A percentile compares a stretch with the other conserved stretches of the same genome.
Evolutionary conservation across 2,888 invertebrate genomes (phyloP).

Genomic region (Pyrocoelia pectoralis): DNA sequence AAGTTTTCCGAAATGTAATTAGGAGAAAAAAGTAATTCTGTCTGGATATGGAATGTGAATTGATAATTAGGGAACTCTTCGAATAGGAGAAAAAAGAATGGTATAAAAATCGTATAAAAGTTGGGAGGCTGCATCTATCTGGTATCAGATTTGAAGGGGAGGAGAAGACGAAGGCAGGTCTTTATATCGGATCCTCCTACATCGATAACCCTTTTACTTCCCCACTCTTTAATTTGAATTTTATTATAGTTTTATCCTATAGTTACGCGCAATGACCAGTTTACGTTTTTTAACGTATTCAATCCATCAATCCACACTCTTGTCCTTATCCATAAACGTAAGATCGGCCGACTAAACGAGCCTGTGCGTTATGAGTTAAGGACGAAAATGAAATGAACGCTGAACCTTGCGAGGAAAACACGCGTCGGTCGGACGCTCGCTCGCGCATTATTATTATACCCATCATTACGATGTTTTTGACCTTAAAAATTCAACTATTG

Average conservation of each 20-base stretch:
- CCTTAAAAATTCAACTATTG: constrained; percentile 22
- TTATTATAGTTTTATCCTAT: constrained; percentile 56
- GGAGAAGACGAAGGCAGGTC: constrained; percentile 55
- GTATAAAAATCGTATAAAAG: constrained; percentile 44
- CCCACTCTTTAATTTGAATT: constrained; percentile 51
- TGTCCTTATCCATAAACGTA: constrained; percentile 17
- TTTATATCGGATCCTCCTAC: constrained; percentile 56
- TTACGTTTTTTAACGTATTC: constrained; percentile 32
- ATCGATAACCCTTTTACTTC: constrained; percentile 50
- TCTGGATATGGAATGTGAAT: constrained; percentile 19
- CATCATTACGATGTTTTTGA: constrained; percentile 31
- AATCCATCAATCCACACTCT: no score
- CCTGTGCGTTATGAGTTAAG: background rate
- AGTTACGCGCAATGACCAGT: constrained; percentile 45
- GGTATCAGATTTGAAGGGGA: constrained; percentile 45
- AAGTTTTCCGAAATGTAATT: no score
- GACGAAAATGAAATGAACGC: background rate
- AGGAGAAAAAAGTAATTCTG: no score
- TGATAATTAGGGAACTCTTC: constrained; percentile 16
- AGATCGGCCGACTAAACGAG: no score
- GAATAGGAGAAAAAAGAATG: constrained; percentile 16
- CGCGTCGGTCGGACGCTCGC: constrained; percentile 9
- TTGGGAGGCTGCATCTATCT: constrained; percentile 48
- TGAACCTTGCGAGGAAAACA: background rate
- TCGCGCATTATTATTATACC: no score